Conservation (phyloP, 2,888 invertebrate genomes). For the Coelinius sp. region DNA sequence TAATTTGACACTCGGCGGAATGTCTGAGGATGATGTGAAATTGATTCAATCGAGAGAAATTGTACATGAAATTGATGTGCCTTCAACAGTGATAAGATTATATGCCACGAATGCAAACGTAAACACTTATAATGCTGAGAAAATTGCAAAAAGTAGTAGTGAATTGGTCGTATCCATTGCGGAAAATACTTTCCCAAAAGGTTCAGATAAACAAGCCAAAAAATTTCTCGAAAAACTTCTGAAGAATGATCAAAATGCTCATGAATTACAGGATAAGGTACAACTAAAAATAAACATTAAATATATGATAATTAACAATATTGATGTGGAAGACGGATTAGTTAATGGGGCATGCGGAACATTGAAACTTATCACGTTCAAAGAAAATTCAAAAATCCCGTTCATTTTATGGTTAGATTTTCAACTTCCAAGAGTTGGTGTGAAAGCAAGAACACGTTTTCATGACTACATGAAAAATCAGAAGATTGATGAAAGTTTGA, state of each 20-base stretch:
- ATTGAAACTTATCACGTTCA: constrained; percentile 34
- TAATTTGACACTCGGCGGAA: too few relatives aligned
- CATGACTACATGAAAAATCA: constrained; percentile 4
- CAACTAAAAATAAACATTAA: constrained; percentile 8
- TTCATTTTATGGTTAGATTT: constrained; percentile 40
- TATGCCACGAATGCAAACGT: too few relatives aligned
- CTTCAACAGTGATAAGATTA: too few relatives aligned
- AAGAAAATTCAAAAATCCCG: constrained; percentile 9
- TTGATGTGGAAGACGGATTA: constrained; percentile 21
- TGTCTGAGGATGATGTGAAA: too few relatives aligned
- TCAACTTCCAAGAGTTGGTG: constrained; percentile 35
- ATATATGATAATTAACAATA: constrained; percentile 8
- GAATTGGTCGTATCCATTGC: too few relatives aligned
- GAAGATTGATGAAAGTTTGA: constrained; percentile 19
- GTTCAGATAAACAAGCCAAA: not conserved
- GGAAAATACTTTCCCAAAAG: not conserved
- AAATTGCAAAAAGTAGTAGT: too few relatives aligned
- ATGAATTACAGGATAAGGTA: not conserved
- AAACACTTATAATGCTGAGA: too few relatives aligned
- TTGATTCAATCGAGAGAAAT: too few relatives aligned
- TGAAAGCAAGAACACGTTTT: constrained; percentile 7
- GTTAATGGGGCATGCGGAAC: constrained; percentile 23
- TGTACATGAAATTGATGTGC: too few relatives aligned
- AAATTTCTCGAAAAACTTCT: not conserved
- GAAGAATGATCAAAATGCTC: not conserved